Evolutionary conservation across 37 sponge, comb jelly and placozoan species (phyloP), one percentile per base, ranked within the genome.

Genomic region (Crambe crambe): DNA sequence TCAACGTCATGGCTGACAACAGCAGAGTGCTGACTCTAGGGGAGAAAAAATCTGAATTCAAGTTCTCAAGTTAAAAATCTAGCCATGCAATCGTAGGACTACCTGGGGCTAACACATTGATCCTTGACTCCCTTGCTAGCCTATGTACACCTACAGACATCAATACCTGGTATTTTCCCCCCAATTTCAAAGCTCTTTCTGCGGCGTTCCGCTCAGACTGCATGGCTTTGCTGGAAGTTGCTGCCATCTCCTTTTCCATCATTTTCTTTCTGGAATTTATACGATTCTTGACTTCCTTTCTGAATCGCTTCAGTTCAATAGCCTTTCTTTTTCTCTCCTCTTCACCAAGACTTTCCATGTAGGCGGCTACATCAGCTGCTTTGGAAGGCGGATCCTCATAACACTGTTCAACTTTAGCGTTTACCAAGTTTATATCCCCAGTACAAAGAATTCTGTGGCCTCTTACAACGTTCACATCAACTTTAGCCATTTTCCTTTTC

Each of bases 371-470:
- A 12, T 68, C 54, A 37, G 35, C 32, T 32, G 68, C 60, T 39
- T 41, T 75, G 27, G 5, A 23, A 47, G 65, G 30, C 0, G 37
- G 42, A 31, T 35, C 37, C 20, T 25, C 10, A 30, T 20, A 42
- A 58, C 23, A 54, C 42, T 40, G 71, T 32, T 80, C 86, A 17
- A 58, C 77, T 69, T 37, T 38, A 60, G 77, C 71, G 34, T 37
- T 42, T 4, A 87, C 62, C 44, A 2, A 0, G 6, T 75, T 63
- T 22, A 87, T 58, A 22, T 56, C 10, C 0, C 87, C 87, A 67
- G 80, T 87, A 62, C 87, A 87, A 3, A 56, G 58, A 22, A 82
- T 82, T 42, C 80, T 58, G 38, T 80, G 87, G 1, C 87, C 87
- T 22, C 78, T 38, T 8, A 58, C 60, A 41, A 74, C 67, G 3